phyloP scores from a whole-genome alignment of 1,140 invertebrate species.

The Drosophila insularis region DNA sequence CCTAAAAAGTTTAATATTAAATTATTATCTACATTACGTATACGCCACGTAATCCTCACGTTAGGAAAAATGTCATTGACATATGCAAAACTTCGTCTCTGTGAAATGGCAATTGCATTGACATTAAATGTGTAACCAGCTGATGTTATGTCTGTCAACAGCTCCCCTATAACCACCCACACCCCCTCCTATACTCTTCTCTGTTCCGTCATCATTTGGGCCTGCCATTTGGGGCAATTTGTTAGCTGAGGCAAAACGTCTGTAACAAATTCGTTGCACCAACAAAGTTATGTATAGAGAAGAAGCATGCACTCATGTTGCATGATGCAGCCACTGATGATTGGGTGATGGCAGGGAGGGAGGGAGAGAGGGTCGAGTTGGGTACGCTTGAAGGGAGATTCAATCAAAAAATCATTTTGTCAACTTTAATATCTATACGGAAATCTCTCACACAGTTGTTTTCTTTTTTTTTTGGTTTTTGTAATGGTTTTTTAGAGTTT shows the following conservation, averaged over 20 bases:
- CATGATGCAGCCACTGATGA: conserved; percentile 17
- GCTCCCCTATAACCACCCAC: neutral
- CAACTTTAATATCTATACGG: neutral
- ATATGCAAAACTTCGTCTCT: conserved; percentile 40
- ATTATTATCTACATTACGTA: conserved; percentile 37
- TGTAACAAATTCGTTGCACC: conserved; percentile 22
- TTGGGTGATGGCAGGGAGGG: too few relatives aligned
- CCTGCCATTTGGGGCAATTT: conserved; percentile 16
- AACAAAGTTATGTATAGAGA: conserved; percentile 27
- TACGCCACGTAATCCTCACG: conserved; percentile 35
- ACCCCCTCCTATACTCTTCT: conserved; percentile 3
- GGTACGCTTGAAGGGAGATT: conserved; percentile 31
- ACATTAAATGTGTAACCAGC: conserved; percentile 36
- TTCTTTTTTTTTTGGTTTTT: neutral
- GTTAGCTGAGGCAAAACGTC: conserved; percentile 19
- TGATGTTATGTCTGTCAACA: conserved; percentile 39
- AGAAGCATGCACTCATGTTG: conserved; percentile 10
- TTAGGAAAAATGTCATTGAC: conserved; percentile 32
- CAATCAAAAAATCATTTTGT: conserved; percentile 47
- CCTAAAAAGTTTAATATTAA: conserved; percentile 1
- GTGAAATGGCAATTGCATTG: conserved; percentile 36
- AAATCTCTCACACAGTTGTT: neutral
- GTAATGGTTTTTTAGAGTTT: neutral
- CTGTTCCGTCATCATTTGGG: conserved; percentile 4
- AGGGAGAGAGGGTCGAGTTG: neutral